These are phyloP conservation scores for Erebia aethiops DNA, from an alignment of 2,888 invertebrate species.

Conservation along the genomic window DNA sequence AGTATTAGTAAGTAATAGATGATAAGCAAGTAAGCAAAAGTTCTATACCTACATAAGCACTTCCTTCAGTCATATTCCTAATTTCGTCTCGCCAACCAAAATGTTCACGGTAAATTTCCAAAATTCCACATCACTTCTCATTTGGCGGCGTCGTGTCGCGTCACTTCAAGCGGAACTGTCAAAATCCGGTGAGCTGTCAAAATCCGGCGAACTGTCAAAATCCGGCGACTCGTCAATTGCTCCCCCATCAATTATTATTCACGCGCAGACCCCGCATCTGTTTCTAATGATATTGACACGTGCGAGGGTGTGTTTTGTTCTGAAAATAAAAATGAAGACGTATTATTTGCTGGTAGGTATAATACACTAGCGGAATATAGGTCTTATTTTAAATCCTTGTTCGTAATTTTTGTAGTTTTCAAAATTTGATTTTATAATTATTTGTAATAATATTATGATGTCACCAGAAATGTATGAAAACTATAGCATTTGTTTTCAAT, in stretches of 20 bases:
- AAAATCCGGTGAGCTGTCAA: slow-evolving; percentile 50
- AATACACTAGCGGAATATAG: too few species aligned
- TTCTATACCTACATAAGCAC: neutral
- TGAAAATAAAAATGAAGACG: slow-evolving; percentile 8
- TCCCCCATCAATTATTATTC: slow-evolving; percentile 59
- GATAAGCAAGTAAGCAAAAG: too few species aligned
- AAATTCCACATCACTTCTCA: slow-evolving; percentile 31
- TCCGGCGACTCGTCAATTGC: slow-evolving; percentile 42
- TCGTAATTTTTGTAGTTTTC: too few species aligned
- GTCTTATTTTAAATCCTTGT: too few species aligned
- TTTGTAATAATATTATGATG: too few species aligned
- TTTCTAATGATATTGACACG: slow-evolving; percentile 65
- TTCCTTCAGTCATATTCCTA: neutral
- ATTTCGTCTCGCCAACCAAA: slow-evolving; percentile 4
- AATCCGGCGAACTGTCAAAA: slow-evolving; percentile 49
- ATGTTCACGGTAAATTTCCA: slow-evolving; percentile 13
- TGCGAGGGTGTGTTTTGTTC: slow-evolving; percentile 38
- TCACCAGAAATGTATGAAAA: too few species aligned
- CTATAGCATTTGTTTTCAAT: too few species aligned
- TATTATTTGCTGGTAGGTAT: neutral
- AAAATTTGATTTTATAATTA: too few species aligned
- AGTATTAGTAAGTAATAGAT: too few species aligned
- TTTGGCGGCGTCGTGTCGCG: slow-evolving; percentile 46
- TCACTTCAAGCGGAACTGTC: slow-evolving; percentile 47
- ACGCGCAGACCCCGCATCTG: slow-evolving; percentile 59